These are phyloP conservation scores for Mastomys coucha DNA, from an alignment of 2,113 vertebrate genomes.

Conservation along the genomic window DNA sequence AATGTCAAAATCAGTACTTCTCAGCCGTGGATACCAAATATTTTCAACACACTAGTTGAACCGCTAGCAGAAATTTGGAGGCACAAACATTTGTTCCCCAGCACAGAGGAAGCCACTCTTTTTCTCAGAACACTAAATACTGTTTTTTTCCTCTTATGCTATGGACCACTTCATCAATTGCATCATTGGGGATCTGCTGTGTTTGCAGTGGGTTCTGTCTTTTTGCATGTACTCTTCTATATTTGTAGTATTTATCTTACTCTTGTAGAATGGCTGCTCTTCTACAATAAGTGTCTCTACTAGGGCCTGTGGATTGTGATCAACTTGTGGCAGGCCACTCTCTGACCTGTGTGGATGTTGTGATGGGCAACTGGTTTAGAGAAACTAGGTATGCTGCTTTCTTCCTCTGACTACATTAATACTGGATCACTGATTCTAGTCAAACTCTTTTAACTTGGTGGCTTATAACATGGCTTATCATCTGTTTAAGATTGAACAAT, in stretches of 20 bases:
- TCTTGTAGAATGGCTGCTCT: slow-evolving; percentile 94
- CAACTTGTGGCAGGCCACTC: slow-evolving; percentile 95
- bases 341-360: slow-evolving; percentile 97
- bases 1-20: slow-evolving; percentile 98
- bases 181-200: slow-evolving; percentile 93
- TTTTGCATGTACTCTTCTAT: neutral
- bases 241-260: slow-evolving; percentile 90
- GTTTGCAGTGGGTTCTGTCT: slow-evolving; percentile 91
- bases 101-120: slow-evolving; percentile 91
- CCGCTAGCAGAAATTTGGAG: slow-evolving; percentile 92
- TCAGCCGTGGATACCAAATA: slow-evolving; percentile 93
- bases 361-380: slow-evolving; percentile 99
- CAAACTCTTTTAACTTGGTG: neutral
- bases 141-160: slow-evolving; percentile 89
- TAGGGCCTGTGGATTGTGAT: slow-evolving; percentile 94
- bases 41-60: slow-evolving; percentile 85
- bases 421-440: neutral
- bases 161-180: slow-evolving; percentile 96
- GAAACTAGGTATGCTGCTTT: slow-evolving; percentile 89
- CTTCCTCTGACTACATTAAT: neutral
- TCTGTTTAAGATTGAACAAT: neutral
- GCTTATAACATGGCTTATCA: neutral
- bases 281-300: slow-evolving; percentile 96
- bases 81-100: slow-evolving; percentile 90
- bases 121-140: slow-evolving; percentile 95